These are phyloP conservation scores for Aphaenogaster rudis DNA, from an alignment of 1,140 invertebrate species.

Conservation along the genomic window DNA sequence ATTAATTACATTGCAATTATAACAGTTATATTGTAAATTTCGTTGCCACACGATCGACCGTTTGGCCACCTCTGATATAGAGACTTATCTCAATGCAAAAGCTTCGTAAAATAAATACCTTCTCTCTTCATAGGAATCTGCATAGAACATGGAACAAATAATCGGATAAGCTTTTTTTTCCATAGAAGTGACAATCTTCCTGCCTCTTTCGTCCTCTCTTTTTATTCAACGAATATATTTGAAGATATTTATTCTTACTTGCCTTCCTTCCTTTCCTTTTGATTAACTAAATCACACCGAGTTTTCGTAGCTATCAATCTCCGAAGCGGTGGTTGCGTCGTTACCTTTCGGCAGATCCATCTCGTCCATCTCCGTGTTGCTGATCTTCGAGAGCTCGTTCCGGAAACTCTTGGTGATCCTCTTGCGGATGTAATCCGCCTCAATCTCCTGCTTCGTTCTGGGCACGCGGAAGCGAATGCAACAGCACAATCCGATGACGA, in stretches of 20 bases:
- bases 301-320: not conserved
- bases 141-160: not conserved
- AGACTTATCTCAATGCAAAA: not conserved
- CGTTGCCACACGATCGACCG: too few relatives aligned
- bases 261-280: slow-evolving; percentile 12
- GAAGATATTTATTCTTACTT: slow-evolving; percentile 18
- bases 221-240: not conserved
- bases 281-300: slow-evolving; percentile 28
- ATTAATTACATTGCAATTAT: too few relatives aligned
- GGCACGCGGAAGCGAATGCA: slow-evolving; percentile 95
- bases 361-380: slow-evolving; percentile 94
- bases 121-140: too few relatives aligned
- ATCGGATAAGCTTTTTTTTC: not conserved
- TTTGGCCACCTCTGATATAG: too few relatives aligned
- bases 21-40: too few relatives aligned
- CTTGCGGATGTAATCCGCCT: slow-evolving; percentile 95
- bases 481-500: slow-evolving; percentile 93
- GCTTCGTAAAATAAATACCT: not conserved
- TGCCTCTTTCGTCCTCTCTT: not conserved
- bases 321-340: not conserved
- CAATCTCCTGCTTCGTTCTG: slow-evolving; percentile 96
- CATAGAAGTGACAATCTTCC: not conserved
- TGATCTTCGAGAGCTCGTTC: slow-evolving; percentile 92
- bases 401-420: slow-evolving; percentile 94
- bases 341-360: slow-evolving; percentile 94